Conservation (phyloP, 2,113 vertebrate species). For the Pseudopipra pipra region DNA sequence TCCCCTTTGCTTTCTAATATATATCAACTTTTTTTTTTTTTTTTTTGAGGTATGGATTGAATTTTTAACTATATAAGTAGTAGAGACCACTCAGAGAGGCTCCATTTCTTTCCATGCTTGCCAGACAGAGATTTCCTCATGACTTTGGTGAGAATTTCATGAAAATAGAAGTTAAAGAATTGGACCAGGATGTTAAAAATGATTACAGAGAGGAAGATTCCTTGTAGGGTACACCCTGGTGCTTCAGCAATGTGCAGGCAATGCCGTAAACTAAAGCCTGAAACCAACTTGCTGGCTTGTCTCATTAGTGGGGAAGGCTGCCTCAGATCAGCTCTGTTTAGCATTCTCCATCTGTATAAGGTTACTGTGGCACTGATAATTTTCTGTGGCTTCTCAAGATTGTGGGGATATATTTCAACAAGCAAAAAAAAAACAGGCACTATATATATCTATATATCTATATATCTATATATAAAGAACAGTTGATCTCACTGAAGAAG, state of each 20-base stretch:
- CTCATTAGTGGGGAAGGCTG: background rate
- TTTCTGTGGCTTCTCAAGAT: slow-evolving; percentile 60
- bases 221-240: background rate
- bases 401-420: slow-evolving; percentile 43
- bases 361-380: slow-evolving; percentile 42
- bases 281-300: background rate
- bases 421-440: background rate
- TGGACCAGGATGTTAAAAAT: background rate
- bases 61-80: background rate
- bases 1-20: background rate
- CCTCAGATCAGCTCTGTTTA: slow-evolving; percentile 37
- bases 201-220: background rate
- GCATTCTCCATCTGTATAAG: slow-evolving; percentile 10
- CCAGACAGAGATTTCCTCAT: background rate
- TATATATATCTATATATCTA: background rate
- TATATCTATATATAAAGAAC: background rate
- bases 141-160: background rate
- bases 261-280: background rate
- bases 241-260: background rate
- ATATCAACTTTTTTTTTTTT: background rate
- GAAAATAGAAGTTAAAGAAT: background rate
- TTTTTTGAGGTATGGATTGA: background rate
- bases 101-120: background rate
- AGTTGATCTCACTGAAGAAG: slow-evolving; percentile 69
- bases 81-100: background rate